Percentiles rank a stretch among this genome's conserved stretches.
Conservation (phyloP, 2,113 vertebrate genomes). For the Cyprinodon tularosa region DNA sequence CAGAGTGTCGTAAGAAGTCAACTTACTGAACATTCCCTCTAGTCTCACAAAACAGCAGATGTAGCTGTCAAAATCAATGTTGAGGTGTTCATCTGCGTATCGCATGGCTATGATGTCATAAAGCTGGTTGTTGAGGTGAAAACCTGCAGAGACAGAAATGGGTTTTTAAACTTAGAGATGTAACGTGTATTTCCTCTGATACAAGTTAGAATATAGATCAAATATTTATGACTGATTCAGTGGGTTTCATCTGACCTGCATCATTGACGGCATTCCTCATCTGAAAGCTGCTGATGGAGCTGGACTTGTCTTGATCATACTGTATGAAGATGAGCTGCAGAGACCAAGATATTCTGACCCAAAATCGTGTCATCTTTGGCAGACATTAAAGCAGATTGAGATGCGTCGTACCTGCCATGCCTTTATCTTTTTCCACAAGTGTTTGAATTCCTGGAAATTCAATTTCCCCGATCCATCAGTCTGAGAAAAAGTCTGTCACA, state of each 20-base stretch:
- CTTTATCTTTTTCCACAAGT: slow-evolving; percentile 97
- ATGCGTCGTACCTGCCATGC: slow-evolving; percentile 87
- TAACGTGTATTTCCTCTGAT: background rate
- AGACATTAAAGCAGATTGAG: background rate
- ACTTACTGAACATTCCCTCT: slow-evolving; percentile 99
- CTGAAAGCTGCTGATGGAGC: slow-evolving; percentile 94
- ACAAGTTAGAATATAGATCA: background rate
- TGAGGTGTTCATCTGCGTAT: slow-evolving; percentile 89
- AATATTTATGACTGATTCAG: background rate
- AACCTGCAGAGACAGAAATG: slow-evolving; percentile 76
- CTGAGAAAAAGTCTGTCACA: slow-evolving; percentile 73
- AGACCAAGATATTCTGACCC: background rate
- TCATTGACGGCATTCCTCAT: slow-evolving; percentile 94
- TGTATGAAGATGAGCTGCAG: slow-evolving; percentile 89
- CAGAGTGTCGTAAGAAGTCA: background rate
- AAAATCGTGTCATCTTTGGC: background rate
- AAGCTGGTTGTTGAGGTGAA: slow-evolving; percentile 93
- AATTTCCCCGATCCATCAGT: slow-evolving; percentile 94
- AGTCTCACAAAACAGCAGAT: slow-evolving; percentile 96
- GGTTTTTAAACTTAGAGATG: background rate
- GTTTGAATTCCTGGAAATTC: slow-evolving; percentile 93
- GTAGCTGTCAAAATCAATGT: slow-evolving; percentile 95
- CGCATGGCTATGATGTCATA: slow-evolving; percentile 98
- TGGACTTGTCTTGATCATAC: slow-evolving; percentile 85
- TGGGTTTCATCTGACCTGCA: slow-evolving; percentile 82